Percentiles rank a stretch among this genome's conserved stretches.
These are phyloP conservation scores for Eudemis profundana DNA, from an alignment of 2,888 invertebrate genomes.

Conservation along the genomic window DNA sequence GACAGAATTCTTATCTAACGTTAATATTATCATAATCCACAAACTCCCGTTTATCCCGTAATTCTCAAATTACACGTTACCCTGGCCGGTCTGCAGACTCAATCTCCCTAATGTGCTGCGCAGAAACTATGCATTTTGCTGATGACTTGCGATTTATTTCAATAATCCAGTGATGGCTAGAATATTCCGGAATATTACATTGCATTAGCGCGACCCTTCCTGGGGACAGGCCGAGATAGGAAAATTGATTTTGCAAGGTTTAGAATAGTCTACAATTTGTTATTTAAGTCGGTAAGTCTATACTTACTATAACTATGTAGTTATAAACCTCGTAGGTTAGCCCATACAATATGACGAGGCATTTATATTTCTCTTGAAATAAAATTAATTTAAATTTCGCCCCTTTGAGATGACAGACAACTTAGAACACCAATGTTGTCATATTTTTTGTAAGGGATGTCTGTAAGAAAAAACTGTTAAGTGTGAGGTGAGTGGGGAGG, in stretches of 20 bases:
- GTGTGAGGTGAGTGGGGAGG: too few species aligned
- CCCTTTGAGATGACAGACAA: too few species aligned
- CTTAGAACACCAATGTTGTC: too few species aligned
- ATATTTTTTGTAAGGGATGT: too few species aligned
- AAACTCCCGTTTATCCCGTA: conserved; percentile 24
- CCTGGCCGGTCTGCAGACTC: conserved; percentile 51
- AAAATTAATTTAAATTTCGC: too few species aligned
- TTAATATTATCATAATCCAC: conserved; percentile 28
- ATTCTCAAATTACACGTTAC: conserved; percentile 35
- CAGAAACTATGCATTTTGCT: conserved; percentile 69
- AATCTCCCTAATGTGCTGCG: conserved; percentile 68
- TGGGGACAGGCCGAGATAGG: conserved; percentile 26
- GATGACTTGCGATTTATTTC: conserved; percentile 75
- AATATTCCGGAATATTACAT: conserved; percentile 62
- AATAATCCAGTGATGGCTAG: conserved; percentile 69
- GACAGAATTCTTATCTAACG: neutral
- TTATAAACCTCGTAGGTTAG: too few species aligned
- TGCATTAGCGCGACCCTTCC: conserved; percentile 48
- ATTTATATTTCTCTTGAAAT: too few species aligned
- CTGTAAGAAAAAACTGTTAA: too few species aligned
- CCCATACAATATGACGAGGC: too few species aligned
- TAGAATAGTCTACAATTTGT: too few species aligned
- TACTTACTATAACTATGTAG: too few species aligned
- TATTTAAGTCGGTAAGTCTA: too few species aligned
- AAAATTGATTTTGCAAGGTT: conserved; percentile 6